phyloP scores from a whole-genome alignment of 2,113 vertebrate genomes.

The Alethe diademata region DNA sequence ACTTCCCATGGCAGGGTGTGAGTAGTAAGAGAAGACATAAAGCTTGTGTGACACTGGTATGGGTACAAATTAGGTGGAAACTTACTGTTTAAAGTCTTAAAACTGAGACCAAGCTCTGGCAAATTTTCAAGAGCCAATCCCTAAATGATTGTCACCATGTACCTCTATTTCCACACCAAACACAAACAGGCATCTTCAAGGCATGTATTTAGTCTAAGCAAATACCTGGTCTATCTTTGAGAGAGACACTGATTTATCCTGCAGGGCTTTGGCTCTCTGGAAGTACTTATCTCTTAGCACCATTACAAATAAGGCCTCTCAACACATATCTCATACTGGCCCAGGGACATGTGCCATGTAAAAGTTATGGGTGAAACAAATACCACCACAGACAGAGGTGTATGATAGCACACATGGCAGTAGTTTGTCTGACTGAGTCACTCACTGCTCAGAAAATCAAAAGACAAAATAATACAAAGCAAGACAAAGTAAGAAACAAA shows the following conservation, averaged over 20 bases:
- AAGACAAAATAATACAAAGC: neutral
- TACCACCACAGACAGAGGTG: neutral
- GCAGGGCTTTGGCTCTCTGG: neutral
- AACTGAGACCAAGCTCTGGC: neutral
- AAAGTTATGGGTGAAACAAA: neutral
- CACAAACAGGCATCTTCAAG: neutral
- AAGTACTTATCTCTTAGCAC: neutral
- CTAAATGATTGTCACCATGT: neutral
- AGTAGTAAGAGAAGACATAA: neutral
- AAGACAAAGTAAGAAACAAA: neutral
- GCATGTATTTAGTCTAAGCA: neutral
- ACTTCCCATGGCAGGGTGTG: neutral
- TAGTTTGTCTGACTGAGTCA: neutral
- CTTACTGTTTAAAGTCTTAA: neutral
- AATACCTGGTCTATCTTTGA: neutral
- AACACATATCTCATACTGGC: neutral
- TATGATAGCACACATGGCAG: fast-evolving
- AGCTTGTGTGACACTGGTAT: neutral
- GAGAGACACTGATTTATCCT: neutral
- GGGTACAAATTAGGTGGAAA: neutral
- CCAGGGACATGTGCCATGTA: neutral
- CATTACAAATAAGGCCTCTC: neutral
- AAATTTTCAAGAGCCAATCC: neutral
- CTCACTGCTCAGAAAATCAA: neutral
- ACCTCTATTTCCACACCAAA: neutral